Percentiles rank a stretch among this genome's conserved stretches.
Conservation (phyloP, 2,888 invertebrate genomes). For the Junonia oenone region DNA sequence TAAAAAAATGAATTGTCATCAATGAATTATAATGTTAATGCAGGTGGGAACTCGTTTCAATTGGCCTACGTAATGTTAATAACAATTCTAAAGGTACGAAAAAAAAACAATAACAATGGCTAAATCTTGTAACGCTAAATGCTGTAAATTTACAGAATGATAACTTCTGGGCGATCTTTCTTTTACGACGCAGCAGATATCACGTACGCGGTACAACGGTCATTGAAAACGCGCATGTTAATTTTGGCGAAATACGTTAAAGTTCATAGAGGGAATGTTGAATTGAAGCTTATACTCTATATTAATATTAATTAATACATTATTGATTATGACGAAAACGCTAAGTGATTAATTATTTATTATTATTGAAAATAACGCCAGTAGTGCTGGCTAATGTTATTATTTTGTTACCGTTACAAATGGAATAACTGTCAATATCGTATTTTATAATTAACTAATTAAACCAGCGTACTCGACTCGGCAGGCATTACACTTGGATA, state of each 20-base stretch:
- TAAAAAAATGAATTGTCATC: no score
- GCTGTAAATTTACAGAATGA: not conserved
- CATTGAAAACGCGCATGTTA: not conserved
- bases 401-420: not conserved
- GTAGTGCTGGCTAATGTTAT: not conserved
- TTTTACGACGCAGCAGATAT: not conserved
- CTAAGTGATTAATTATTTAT: not conserved
- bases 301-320: not conserved
- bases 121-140: no score
- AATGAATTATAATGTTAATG: no score
- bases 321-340: not conserved
- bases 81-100: no score
- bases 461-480: conserved; percentile 22
- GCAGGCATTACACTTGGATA: conserved; percentile 13
- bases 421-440: conserved; percentile 16
- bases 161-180: not conserved
- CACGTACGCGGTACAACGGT: not conserved
- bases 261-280: not conserved
- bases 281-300: no score
- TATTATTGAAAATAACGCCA: not conserved
- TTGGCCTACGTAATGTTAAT: no score
- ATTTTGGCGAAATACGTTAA: not conserved
- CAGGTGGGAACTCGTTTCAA: no score
- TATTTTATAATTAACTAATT: conserved; percentile 26
- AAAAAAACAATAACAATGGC: no score